A percentile compares a stretch with the other conserved stretches of the same genome.
phyloP scores from a whole-genome alignment of 2,797 vertebrate genomes.

The Hemitrygon akajei region DNA sequence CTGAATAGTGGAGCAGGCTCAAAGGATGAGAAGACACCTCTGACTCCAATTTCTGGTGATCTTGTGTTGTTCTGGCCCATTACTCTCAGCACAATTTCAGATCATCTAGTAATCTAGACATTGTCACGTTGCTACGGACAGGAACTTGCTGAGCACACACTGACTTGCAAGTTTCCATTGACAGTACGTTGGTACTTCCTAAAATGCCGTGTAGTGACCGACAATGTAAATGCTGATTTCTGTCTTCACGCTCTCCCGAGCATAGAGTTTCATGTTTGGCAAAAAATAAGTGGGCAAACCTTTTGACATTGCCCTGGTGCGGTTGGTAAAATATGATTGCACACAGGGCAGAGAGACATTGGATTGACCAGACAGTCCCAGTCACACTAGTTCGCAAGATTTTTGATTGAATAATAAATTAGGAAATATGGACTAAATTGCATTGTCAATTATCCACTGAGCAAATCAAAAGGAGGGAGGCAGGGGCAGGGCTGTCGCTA shows the following conservation, averaged over 20 bases:
- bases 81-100: background rate
- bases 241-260: background rate
- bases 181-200: background rate
- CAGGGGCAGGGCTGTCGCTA: no score
- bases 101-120: background rate
- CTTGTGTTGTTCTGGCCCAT: background rate
- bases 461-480: background rate
- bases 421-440: background rate
- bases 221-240: background rate
- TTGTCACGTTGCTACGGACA: background rate
- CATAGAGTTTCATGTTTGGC: background rate
- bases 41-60: no score
- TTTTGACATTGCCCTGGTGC: background rate
- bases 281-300: background rate
- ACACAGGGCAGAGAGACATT: background rate
- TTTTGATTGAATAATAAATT: background rate
- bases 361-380: background rate
- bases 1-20: no score
- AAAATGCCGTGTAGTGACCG: background rate
- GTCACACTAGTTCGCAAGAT: background rate
- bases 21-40: no score
- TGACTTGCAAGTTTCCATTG: background rate
- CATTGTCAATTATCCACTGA: background rate
- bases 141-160: background rate
- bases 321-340: background rate